Conservation (phyloP, 2,113 vertebrate species). For the Acrocephalus arundinaceus region DNA sequence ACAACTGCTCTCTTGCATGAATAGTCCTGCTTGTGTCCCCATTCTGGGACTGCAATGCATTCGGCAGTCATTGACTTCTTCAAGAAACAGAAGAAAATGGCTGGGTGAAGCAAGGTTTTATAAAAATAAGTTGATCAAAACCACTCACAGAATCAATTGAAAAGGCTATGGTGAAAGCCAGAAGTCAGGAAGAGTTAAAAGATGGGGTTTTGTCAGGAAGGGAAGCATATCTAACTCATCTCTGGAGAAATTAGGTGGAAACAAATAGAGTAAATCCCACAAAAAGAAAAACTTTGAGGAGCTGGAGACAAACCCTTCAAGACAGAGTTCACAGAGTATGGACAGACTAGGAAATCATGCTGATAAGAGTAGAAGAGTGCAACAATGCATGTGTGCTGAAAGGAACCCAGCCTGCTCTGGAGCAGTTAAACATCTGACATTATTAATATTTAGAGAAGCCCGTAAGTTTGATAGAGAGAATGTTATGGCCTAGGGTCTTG, state of each 20-base stretch:
- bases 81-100: neutral
- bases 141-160: neutral
- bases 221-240: neutral
- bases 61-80: neutral
- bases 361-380: neutral
- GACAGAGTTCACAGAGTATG: neutral
- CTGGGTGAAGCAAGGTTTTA: neutral
- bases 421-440: neutral
- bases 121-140: neutral
- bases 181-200: neutral
- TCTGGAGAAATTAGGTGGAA: neutral
- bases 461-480: neutral
- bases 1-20: neutral
- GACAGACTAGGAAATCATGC: neutral
- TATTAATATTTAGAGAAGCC: neutral
- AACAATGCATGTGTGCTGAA: neutral
- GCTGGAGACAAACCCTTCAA: neutral
- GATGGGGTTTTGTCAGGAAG: neutral
- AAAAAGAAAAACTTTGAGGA: neutral
- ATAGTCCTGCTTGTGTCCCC: neutral
- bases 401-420: neutral
- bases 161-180: neutral
- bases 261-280: neutral
- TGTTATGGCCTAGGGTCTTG: neutral
- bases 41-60: neutral